Evolutionary conservation across 2,113 vertebrate genomes (phyloP), one percentile per base, ranked within the genome.

Genomic region (Colinus virginianus): DNA sequence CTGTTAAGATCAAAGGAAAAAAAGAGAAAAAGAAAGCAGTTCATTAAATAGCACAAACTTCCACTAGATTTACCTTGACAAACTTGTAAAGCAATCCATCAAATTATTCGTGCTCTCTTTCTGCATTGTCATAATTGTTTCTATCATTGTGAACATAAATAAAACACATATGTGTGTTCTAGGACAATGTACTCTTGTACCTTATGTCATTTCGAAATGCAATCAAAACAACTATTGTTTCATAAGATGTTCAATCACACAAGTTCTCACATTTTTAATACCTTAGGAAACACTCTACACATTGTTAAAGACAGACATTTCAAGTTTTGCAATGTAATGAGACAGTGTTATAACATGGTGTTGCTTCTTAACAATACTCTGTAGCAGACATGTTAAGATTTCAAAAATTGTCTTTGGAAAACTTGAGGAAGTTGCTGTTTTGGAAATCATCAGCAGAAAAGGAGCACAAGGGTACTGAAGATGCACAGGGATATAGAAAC

Each of bases 41-140:
- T 91, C 28, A 77, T 88, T 90, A 92, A 94, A 88, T 32, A 91
- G 49, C 71, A 86, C 26, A 83, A 26, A n/a, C 4, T 74, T 88
- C 20, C 58, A 26, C 32, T 55, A 81, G 18, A 74, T 38, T 48
- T 77, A 87, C 30, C 21, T 78, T 30, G 58, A 87, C 90, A 22
- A 42, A 46, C 11, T 66, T 61, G n/a, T 43, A 40, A 83, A 83
- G 56, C 20, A 76, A 68, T 26, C 56, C 70, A 78, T 42, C 55
- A 45, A 15, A 82, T 71, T 64, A 83, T 30, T 66, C 84, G 38
- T 87, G 23, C 21, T 64, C 32, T 61, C 59, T 75, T 79, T 92
- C 81, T 75, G 56, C 40, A 83, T 61, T 93, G 75, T 74, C 25
- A 46, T 68, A 82, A 34, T 26, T 85, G 66, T 78, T 83, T 66